Evolutionary conservation across 2,797 vertebrate species (phyloP), one percentile per base, ranked within the genome.

Genomic region (Setipinna tenuifilis): DNA sequence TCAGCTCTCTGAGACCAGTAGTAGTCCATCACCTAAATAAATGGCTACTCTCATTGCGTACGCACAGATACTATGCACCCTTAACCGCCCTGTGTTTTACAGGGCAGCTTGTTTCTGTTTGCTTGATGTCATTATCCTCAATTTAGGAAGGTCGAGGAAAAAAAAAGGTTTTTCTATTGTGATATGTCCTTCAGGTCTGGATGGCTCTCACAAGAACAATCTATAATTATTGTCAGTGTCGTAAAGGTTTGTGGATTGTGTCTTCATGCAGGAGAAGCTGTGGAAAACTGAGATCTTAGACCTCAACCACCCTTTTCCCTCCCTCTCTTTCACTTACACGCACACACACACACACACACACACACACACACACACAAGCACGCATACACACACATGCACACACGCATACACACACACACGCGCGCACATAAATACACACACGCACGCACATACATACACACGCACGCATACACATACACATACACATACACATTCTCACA

Each of bases 1-100:
- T 92, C 92, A 85, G 85, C 82, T 84, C 82, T 61, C 28, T 57
- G 28, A 87, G 83, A 89, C 71, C 85, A 90, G 28, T 71, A 17
- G 28, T 25, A 31, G 65, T 25, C 25, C 62, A 68, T 68, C 62
- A 68, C 62, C 62, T 28, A 25, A 23, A 28, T 68, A 68, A 11
- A 54, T 54, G 50, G 50, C 50, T 54, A 3, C 50, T 54, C 14
- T 9, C 9, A 54, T 54, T 54, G 50, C 2, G 14, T 54, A 54
- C 14, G 50, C 50, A 54, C 50, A 10, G 14, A 54, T 54, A 68
- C 7, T 28, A 12, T 68, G 62, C 28, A 71, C 28, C 2, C 65
- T 16, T 14, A 31, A 16, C 25, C 28, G 14, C 11, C 65, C 19
- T 3, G 10, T 21, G 17, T 21, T 17, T 41, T 75, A 41, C 35